These are phyloP conservation scores for Seladonia tumulorum DNA, from an alignment of 2,888 invertebrate species.

Conservation along the genomic window DNA sequence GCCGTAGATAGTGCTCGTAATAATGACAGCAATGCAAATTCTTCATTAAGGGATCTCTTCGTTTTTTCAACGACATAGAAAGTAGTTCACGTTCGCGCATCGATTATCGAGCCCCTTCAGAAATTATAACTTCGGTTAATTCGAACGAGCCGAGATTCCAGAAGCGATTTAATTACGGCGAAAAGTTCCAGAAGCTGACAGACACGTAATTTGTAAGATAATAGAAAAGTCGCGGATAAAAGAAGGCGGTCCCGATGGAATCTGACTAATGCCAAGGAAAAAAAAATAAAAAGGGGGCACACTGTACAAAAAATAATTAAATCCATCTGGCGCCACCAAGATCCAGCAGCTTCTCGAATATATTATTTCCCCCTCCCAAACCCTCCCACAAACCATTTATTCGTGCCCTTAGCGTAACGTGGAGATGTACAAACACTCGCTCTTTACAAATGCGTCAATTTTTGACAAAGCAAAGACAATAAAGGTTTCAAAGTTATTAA, in stretches of 20 bases:
- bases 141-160: slow-evolving; percentile 59
- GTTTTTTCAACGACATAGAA: slow-evolving; percentile 30
- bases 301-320: slow-evolving; percentile 30
- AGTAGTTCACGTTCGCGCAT: slow-evolving; percentile 31
- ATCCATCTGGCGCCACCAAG: slow-evolving; percentile 22
- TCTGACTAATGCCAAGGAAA: slow-evolving; percentile 15
- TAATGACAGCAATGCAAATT: slow-evolving; percentile 42
- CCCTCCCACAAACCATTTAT: not conserved
- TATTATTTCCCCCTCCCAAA: not conserved
- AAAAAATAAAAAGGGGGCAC: slow-evolving; percentile 18
- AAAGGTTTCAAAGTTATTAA: too few relatives aligned
- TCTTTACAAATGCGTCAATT: not conserved
- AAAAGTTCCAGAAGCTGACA: slow-evolving; percentile 69
- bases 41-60: slow-evolving; percentile 25
- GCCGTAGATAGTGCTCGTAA: not conserved
- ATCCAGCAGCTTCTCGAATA: slow-evolving; percentile 6
- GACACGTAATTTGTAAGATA: slow-evolving; percentile 65
- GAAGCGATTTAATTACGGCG: slow-evolving; percentile 76
- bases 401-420: not conserved
- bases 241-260: slow-evolving; percentile 32
- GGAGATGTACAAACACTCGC: not conserved
- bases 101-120: slow-evolving; percentile 54
- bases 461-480: not conserved
- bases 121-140: slow-evolving; percentile 60
- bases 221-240: slow-evolving; percentile 62